phyloP scores from a whole-genome alignment of 2,113 vertebrate genomes.

The Phycodurus eques region DNA sequence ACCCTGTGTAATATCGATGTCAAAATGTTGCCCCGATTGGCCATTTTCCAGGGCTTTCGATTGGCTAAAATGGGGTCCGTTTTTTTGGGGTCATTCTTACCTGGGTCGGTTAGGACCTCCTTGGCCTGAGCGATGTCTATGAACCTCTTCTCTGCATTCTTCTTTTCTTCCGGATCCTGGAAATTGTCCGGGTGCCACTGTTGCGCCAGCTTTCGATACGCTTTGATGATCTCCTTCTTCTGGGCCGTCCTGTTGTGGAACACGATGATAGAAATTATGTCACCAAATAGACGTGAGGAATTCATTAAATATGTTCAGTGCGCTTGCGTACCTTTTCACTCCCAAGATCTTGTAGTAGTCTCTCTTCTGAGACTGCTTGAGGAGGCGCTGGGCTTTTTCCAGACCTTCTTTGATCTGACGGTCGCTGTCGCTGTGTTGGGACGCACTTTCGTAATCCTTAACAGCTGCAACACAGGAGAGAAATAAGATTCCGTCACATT shows the following conservation, averaged over 20 bases:
- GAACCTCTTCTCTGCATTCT: constrained; percentile 95
- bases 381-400: constrained; percentile 87
- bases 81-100: constrained; percentile 56
- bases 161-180: constrained; percentile 90
- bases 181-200: constrained; percentile 99
- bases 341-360: constrained; percentile 99
- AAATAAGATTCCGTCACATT: neutral
- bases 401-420: constrained; percentile 90
- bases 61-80: too few relatives aligned
- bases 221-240: constrained; percentile 97
- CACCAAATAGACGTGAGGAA: neutral
- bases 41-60: too few relatives aligned
- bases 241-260: constrained; percentile 81
- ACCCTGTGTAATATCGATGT: too few relatives aligned
- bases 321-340: constrained; percentile 86
- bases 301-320: neutral
- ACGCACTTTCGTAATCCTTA: constrained; percentile 88
- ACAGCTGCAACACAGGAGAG: constrained; percentile 76
- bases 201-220: constrained; percentile 92
- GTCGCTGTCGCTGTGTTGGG: constrained; percentile 87
- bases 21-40: too few relatives aligned
- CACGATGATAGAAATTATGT: too few relatives aligned
- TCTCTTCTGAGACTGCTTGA: constrained; percentile 93
- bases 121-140: constrained; percentile 98
- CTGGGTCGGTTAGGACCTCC: constrained; percentile 96